Evolutionary conservation across 1,140 invertebrate genomes (phyloP).

Genomic region (Solenopsis fugax): DNA sequence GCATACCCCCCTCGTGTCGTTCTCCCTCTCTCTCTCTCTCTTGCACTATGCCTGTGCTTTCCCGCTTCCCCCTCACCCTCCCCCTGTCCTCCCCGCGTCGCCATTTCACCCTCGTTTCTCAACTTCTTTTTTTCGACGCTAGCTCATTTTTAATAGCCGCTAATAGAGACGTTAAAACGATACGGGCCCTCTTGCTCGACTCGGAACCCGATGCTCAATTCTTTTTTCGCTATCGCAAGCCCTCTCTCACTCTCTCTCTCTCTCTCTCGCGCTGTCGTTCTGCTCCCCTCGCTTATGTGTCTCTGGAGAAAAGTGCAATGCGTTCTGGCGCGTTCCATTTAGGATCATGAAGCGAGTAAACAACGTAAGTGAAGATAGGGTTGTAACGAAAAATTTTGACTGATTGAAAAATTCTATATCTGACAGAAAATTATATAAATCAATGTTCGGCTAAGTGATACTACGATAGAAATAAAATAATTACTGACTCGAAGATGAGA

Average conservation of each 20-base stretch:
- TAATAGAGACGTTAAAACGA: slow-evolving; percentile 87
- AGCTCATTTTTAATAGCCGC: slow-evolving; percentile 85
- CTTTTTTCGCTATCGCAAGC: slow-evolving; percentile 70
- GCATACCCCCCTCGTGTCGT: slow-evolving; percentile 53
- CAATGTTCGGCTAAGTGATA: neutral
- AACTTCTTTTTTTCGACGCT: slow-evolving; percentile 71
- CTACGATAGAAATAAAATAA: neutral
- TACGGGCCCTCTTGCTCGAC: slow-evolving; percentile 80
- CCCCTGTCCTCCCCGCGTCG: slow-evolving; percentile 27
- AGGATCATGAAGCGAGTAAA: neutral
- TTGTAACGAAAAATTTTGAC: neutral
- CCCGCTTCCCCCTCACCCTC: neutral
- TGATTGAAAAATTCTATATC: neutral
- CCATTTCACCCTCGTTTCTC: slow-evolving; percentile 69
- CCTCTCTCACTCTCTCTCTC: neutral
- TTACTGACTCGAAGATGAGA: neutral
- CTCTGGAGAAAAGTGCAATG: slow-evolving; percentile 23
- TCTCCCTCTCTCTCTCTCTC: slow-evolving; percentile 4
- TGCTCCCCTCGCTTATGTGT: slow-evolving; percentile 11
- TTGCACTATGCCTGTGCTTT: neutral
- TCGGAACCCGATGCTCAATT: slow-evolving; percentile 83
- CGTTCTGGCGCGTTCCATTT: slow-evolving; percentile 31
- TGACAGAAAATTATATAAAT: neutral
- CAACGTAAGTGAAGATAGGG: neutral
- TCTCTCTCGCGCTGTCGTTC: neutral